These are phyloP conservation scores for Hippoglossus hippoglossus DNA, from an alignment of 2,797 vertebrate species.

Conservation along the genomic window DNA sequence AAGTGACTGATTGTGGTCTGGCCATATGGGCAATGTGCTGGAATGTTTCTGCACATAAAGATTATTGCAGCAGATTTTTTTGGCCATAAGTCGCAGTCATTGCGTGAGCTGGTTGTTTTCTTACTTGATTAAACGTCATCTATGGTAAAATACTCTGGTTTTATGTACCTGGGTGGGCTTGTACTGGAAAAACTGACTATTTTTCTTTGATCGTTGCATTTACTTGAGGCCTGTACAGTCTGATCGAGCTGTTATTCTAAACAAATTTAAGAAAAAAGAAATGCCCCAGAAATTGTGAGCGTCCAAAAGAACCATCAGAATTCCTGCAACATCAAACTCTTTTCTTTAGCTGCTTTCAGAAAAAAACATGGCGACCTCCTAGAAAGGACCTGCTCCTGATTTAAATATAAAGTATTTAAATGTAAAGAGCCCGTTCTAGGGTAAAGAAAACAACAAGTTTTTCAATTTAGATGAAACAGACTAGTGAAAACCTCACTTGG, in stretches of 20 bases:
- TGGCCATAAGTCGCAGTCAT: neutral
- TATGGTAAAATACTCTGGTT: neutral
- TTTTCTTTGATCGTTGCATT: constrained; percentile 12
- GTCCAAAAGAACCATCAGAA: neutral
- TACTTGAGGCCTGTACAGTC: neutral
- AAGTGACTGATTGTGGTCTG: no score
- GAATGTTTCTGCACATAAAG: neutral
- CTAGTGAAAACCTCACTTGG: no score
- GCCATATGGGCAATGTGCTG: neutral
- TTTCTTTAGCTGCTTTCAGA: no score
- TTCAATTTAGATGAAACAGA: no score
- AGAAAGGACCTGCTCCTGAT: no score
- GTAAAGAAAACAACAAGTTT: no score
- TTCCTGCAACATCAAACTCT: neutral
- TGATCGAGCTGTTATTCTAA: neutral
- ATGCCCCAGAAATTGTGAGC: no score
- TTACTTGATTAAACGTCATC: neutral
- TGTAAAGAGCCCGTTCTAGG: no score
- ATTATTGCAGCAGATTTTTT: neutral
- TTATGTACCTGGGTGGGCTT: no score
- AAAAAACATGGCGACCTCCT: no score
- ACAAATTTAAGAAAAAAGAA: neutral
- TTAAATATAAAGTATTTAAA: no score
- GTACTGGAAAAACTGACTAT: neutral
- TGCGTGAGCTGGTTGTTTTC: neutral